These are phyloP conservation scores for Coturnix japonica DNA, from an alignment of 2,113 vertebrate genomes.

Conservation along the genomic window DNA sequence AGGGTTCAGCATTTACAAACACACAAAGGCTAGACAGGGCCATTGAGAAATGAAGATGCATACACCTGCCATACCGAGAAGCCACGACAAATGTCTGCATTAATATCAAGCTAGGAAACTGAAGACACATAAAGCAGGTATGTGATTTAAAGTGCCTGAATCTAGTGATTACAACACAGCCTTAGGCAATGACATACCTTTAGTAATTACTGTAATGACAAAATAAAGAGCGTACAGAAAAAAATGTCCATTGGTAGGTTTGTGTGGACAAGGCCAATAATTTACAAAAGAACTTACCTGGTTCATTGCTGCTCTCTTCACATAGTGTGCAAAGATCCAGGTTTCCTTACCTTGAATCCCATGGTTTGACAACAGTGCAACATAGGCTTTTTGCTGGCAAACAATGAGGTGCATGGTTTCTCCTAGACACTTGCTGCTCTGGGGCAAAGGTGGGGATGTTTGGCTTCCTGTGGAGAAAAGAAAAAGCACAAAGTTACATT, in stretches of 20 bases:
- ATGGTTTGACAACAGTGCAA: not conserved
- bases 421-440: not conserved
- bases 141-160: conserved; percentile 29
- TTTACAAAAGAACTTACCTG: not conserved
- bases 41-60: not conserved
- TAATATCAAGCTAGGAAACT: not conserved
- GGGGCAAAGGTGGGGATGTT: not conserved
- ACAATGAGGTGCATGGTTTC: not conserved
- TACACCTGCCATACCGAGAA: not conserved
- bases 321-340: rapidly evolving
- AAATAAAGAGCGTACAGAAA: not conserved
- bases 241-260: not conserved
- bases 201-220: not conserved
- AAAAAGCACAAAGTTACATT: not conserved
- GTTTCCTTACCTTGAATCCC: not conserved
- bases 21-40: conserved; percentile 32
- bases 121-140: not conserved
- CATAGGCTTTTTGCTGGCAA: not conserved
- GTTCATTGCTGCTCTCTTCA: not conserved
- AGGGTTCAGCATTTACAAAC: conserved; percentile 65
- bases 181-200: not conserved
- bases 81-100: rapidly evolving
- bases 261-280: not conserved
- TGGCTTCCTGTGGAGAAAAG: not conserved
- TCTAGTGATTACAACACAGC: not conserved